Evolutionary conservation across 2,113 vertebrate species (phyloP), one percentile per base, ranked within the genome.

Genomic region (Pristiophorus japonicus): DNA sequence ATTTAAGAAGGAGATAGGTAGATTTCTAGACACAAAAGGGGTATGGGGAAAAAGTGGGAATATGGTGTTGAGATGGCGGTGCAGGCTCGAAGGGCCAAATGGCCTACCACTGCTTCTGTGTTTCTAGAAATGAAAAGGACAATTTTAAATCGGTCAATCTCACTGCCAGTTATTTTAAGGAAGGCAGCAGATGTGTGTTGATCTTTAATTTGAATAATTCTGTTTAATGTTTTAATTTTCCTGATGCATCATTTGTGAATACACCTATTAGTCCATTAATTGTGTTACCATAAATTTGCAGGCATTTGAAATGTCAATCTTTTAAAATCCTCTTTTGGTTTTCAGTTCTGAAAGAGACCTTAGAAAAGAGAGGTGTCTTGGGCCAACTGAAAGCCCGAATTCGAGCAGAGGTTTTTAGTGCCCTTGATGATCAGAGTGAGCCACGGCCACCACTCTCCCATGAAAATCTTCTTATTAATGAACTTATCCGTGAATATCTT

Each of bases 401-500:
- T 96, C 97, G 99, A 96, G 99, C 99, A 0, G 99, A 99, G 95
- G 98, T 99, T 95, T 99, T 99, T 96, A 98, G 96, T 1, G 98
- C 98, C 0, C 97, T 99, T 96, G 98, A 99, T 30, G 98, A 99
- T 75, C 97, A 97, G 63, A 97, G 96, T 0, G 97, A 98, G 24
- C 97, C 97, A 1, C 97, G 98, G 1, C 99, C 99, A 0, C 38
- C 97, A 0, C 95, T 99, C 96, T 98, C 98, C 81, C 98, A 98
- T 85, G 98, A 99, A 97, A 99, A 99, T 96, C 97, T 99, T 42
- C 97, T 99, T 24, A 98, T 99, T 95, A 99, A 99, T 16, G 99
- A 99, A 95, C 97, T 99, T 75, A 98, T 99, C 96, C 98, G 98
- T 62, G 99, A 99, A 67, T 99, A 99, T 96, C 97, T 99, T 97